These are phyloP conservation scores for Mamestra brassicae DNA, from an alignment of 2,888 invertebrate genomes.

Conservation along the genomic window DNA sequence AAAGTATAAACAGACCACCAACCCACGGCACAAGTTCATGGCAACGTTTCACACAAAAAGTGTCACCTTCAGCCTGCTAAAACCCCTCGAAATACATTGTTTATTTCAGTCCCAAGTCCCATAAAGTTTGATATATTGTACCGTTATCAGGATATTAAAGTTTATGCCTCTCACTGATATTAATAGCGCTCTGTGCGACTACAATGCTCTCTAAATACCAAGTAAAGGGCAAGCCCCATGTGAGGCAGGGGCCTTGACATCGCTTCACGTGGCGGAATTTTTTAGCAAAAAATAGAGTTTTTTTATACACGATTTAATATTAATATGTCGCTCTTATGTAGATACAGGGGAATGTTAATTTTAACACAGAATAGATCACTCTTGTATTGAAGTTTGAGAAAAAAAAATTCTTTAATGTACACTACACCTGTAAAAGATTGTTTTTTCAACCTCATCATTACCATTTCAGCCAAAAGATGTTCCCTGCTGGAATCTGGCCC, in stretches of 20 bases:
- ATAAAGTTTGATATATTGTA: conserved; percentile 59
- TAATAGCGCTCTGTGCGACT: conserved; percentile 61
- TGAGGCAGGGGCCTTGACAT: conserved; percentile 56
- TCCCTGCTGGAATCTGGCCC: too few relatives aligned
- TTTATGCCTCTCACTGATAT: conserved; percentile 59
- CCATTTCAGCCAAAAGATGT: too few relatives aligned
- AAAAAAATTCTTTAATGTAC: too few relatives aligned
- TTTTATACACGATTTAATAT: background rate
- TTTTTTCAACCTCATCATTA: too few relatives aligned
- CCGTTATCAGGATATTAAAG: conserved; percentile 60
- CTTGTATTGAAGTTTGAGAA: too few relatives aligned
- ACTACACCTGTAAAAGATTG: too few relatives aligned
- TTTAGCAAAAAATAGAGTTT: background rate
- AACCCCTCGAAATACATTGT: conserved; percentile 40
- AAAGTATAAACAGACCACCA: too few relatives aligned
- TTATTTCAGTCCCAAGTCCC: conserved; percentile 38
- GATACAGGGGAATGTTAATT: too few relatives aligned
- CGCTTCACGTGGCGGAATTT: conserved; percentile 34
- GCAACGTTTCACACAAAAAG: conserved; percentile 29
- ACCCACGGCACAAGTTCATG: background rate
- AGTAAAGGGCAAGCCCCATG: conserved; percentile 68
- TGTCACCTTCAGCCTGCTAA: conserved; percentile 37
- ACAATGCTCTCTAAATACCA: conserved; percentile 72
- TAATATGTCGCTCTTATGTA: background rate
- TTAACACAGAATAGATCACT: too few relatives aligned